Conservation (phyloP, 2,888 invertebrate genomes). For the Trachelus troglodyta region DNA sequence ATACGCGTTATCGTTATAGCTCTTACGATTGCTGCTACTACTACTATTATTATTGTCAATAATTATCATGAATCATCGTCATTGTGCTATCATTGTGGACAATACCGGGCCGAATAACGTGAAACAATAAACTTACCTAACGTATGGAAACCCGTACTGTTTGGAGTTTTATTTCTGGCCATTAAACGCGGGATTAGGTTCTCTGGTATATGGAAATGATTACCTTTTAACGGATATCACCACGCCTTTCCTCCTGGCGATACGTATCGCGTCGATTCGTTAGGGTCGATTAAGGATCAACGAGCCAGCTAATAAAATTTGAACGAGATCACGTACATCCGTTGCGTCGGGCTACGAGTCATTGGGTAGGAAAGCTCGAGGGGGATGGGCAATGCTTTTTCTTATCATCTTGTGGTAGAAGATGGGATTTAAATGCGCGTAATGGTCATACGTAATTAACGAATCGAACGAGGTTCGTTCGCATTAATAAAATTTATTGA, state of each 20-base stretch:
- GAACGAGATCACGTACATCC: neutral
- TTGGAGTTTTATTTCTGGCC: neutral
- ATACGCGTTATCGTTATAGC: constrained; percentile 54
- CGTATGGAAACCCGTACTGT: constrained; percentile 23
- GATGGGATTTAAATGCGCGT: neutral
- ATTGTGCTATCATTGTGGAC: constrained; percentile 38
- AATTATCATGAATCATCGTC: constrained; percentile 7
- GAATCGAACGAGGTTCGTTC: neutral
- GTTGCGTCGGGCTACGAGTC: neutral
- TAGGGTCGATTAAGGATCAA: neutral
- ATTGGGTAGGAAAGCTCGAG: neutral
- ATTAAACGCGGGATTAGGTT: neutral
- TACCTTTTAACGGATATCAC: neutral
- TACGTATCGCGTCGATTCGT: neutral
- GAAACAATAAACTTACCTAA: constrained; percentile 58
- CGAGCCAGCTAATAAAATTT: neutral
- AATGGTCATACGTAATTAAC: neutral
- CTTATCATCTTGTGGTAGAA: neutral
- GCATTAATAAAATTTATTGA: neutral
- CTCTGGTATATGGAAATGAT: neutral
- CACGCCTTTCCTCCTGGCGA: no score
- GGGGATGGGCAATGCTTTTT: neutral
- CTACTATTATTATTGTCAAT: neutral
- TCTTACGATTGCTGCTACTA: constrained; percentile 39
- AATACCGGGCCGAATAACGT: constrained; percentile 22